Evolutionary conservation across 1,140 invertebrate species (phyloP), one percentile per base, ranked within the genome.

Genomic region (Papilio polyxenes): DNA sequence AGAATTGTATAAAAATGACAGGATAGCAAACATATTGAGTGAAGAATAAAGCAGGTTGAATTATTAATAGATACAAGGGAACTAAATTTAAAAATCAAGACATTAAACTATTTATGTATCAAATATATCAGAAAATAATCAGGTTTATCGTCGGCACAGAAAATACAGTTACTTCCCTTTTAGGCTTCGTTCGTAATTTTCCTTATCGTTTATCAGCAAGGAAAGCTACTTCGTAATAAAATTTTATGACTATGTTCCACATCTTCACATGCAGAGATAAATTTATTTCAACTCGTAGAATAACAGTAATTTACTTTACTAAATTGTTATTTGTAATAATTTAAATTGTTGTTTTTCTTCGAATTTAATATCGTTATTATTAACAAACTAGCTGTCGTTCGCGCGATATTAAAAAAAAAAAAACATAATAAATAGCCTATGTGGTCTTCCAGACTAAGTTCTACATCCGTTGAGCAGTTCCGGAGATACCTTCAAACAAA

Each of bases 211-310:
- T 40, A 37, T 72, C 62, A 72, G 65, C 65, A 72, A 72, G 65
- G 65, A 72, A 72, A 72, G 65, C 31, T 72, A 72, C 65, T 72
- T 72, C 31, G 31, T 72, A 72, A 72, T 72, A 72, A 72, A 72
- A 72, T 72, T 72, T 72, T 72, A 72, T 31, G 65, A 15, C 37
- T 40, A 72, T 72, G 65, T 37, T 72, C 31, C 65, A 72, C 65
- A 72, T 72, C 65, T 72, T 72, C 65, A 72, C 65, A 72, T 72
- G 13, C 31, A 72, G 23, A 40, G 65, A 72, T 72, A 72, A 40
- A 72, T 72, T 65, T 65, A 31, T 65, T 37, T 72, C 23, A 37
- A 40, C 65, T 40, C 31, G 31, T 23, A 23, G 11, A 72, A 37
- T 72, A 40, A 72, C 65, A 72, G 11, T 72, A 10, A 37, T 72